Conservation (phyloP, 2,888 invertebrate genomes). For the Troides aeacus region DNA sequence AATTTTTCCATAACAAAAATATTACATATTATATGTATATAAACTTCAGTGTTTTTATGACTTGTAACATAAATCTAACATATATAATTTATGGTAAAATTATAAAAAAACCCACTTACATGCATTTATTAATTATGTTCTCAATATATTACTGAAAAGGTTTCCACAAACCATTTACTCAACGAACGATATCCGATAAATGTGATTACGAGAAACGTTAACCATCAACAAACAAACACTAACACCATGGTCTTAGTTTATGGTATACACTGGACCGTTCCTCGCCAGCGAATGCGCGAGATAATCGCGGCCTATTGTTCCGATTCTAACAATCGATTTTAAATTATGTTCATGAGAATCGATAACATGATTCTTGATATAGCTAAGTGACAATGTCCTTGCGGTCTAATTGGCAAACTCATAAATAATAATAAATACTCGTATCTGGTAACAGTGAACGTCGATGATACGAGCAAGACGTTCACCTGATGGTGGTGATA, state of each 20-base stretch:
- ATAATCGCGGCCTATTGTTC: constrained; percentile 51
- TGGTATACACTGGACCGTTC: constrained; percentile 54
- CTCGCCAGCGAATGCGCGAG: constrained; percentile 55
- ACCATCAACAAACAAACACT: constrained; percentile 35
- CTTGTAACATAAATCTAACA: not conserved
- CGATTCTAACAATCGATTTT: constrained; percentile 40
- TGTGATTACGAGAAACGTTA: too few relatives aligned
- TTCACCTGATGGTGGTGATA: too few relatives aligned
- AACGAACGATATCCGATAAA: not conserved
- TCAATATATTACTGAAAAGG: not conserved
- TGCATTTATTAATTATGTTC: constrained; percentile 21
- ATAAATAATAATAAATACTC: too few relatives aligned
- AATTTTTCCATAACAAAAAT: too few relatives aligned
- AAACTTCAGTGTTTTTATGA: too few relatives aligned
- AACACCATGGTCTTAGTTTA: constrained; percentile 46
- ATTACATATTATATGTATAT: too few relatives aligned
- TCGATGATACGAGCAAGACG: too few relatives aligned
- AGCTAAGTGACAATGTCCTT: constrained; percentile 5
- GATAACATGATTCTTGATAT: constrained; percentile 8
- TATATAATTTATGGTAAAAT: not conserved
- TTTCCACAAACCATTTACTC: not conserved
- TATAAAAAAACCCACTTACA: constrained; percentile 16
- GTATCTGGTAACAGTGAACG: too few relatives aligned
- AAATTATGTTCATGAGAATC: constrained; percentile 12
- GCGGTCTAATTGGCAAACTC: not conserved